Base-by-base conservation (phyloP, 23 tunicate species). In the Oikopleura vanhoeffeni region DNA sequence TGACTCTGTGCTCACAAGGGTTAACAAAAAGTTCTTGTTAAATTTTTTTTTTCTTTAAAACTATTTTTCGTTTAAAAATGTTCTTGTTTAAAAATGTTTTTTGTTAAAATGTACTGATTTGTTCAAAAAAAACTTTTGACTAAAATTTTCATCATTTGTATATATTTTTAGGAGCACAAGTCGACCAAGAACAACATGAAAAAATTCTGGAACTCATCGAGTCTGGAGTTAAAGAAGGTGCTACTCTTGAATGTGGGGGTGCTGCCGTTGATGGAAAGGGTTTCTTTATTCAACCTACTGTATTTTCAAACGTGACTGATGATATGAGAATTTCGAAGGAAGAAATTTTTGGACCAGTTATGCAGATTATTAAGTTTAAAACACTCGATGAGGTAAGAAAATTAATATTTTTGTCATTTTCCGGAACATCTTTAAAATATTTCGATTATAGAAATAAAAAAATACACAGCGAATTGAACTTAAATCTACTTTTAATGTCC, bases 311-410 rank as follows among this genome's bases (percentile, higher is more conserved):
- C 76, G 99, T 95, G 13, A 41, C 84, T 1, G 99, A 95, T 41
- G 84, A 91, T 86, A 89, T 90, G 90, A 85, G 87, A 40, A 95
- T 95, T 84, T 96, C 94, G n/a, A 83, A 85, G 8, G 99, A 95
- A 85, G 97, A 95, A 90, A 95, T 95, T 30, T 95, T 95, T 39
- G 99, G 99, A 0, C 99, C 99, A 40, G 99, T 95, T n/a, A 91
- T 88, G 84, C 99, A 95, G 83, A 95, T 95, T 42, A 76, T 95
- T 86, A 95, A 95, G 39, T 95, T 95, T 76, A 95, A 87, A 77
- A 95, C 96, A 39, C 84, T 88, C 36, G 99, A 95, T 0, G 99
- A 88, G 39, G 90, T 71, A 13, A 71, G 2, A 2, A 30, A n/a
- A n/a, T n/a, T n/a, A n/a, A n/a, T n/a, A n/a, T n/a, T n/a, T n/a